Evolutionary conservation across 2,797 vertebrate species (phyloP).

Genomic region (Acanthiza pusilla): DNA sequence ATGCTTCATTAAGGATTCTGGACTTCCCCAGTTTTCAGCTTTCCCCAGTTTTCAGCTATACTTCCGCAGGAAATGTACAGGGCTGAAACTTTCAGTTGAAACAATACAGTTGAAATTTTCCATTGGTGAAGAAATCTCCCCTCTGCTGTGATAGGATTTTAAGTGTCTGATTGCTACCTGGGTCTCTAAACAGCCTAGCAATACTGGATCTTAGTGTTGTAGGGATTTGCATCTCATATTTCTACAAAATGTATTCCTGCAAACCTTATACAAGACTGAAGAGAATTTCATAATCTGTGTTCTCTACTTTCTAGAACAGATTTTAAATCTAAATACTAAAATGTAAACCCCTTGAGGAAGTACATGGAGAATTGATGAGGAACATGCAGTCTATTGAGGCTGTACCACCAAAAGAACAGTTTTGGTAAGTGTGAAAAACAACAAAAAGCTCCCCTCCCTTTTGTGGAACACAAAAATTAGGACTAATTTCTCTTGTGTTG

Average conservation of each 20-base stretch:
- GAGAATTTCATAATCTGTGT: neutral
- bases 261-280: neutral
- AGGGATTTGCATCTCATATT: neutral
- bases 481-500: neutral
- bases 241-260: neutral
- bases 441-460: rapidly evolving
- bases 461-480: neutral
- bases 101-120: neutral
- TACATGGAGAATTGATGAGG: neutral
- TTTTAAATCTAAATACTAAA: neutral
- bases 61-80: neutral
- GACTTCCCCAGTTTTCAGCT: neutral
- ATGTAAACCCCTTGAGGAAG: neutral
- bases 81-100: neutral
- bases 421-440: neutral
- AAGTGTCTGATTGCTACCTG: neutral
- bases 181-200: neutral
- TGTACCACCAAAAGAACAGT: neutral
- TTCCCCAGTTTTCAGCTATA: neutral
- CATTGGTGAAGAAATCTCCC: neutral
- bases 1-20: neutral
- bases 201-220: neutral
- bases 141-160: neutral
- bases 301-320: neutral
- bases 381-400: neutral